Percentiles rank a stretch among this genome's conserved stretches.
Conservation (phyloP, 2,797 vertebrate genomes). For the Xenentodon cancila region DNA sequence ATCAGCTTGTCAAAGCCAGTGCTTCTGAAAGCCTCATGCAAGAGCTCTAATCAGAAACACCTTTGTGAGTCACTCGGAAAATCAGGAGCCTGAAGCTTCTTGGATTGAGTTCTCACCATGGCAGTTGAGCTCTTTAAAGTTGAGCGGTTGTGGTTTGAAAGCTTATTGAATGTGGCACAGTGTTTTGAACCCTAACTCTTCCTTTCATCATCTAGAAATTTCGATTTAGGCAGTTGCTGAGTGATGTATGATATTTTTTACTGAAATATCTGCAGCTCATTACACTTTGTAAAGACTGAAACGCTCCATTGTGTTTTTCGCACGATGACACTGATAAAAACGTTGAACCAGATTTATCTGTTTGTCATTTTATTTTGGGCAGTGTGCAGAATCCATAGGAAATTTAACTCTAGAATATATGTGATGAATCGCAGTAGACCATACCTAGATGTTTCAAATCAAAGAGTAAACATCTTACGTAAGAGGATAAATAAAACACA, state of each 20-base stretch:
- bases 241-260: slow-evolving; percentile 9
- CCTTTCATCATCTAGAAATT: slow-evolving; percentile 23
- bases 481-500: no score
- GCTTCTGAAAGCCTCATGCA: slow-evolving; percentile 39
- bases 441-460: neutral
- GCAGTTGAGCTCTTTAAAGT: slow-evolving; percentile 39
- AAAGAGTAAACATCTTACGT: no score
- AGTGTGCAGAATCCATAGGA: neutral
- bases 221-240: slow-evolving; percentile 14
- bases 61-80: slow-evolving; percentile 57
- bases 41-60: slow-evolving; percentile 64
- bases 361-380: slow-evolving; percentile 1
- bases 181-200: slow-evolving; percentile 11
- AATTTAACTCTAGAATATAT: neutral
- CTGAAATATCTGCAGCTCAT: slow-evolving; percentile 14
- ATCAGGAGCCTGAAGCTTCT: slow-evolving; percentile 31
- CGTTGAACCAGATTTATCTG: neutral
- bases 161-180: neutral
- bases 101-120: slow-evolving; percentile 30
- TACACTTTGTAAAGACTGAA: neutral
- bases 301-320: neutral
- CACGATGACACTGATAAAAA: neutral
- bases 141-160: slow-evolving; percentile 16
- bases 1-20: slow-evolving; percentile 50
- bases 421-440: neutral